Evolutionary conservation across 2,113 vertebrate genomes (phyloP).

Genomic region (Chaenogobius annularis): DNA sequence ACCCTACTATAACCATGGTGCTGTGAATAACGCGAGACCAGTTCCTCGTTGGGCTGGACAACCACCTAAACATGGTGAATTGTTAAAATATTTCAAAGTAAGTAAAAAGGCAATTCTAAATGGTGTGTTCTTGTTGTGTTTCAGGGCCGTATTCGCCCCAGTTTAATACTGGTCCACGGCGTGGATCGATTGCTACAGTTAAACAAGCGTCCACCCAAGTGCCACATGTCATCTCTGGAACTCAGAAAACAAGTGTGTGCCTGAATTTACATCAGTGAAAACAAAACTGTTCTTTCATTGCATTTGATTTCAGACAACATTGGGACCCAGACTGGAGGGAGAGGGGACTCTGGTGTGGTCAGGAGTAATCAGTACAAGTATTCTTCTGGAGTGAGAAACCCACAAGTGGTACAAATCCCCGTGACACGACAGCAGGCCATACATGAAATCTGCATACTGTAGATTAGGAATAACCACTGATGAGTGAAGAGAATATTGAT

Average conservation of each 20-base stretch:
- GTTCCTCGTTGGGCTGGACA: slow-evolving; percentile 85
- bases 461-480: background rate
- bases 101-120: background rate
- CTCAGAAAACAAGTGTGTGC: slow-evolving; percentile 85
- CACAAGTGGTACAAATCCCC: slow-evolving; percentile 68
- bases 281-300: background rate
- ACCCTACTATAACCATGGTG: slow-evolving; percentile 81
- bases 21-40: slow-evolving; percentile 69
- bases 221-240: slow-evolving; percentile 73
- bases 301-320: slow-evolving; percentile 81
- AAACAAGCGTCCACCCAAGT: slow-evolving; percentile 88
- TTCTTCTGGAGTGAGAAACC: slow-evolving; percentile 75
- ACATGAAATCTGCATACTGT: background rate
- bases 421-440: slow-evolving; percentile 76
- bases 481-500: background rate
- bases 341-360: slow-evolving; percentile 60
- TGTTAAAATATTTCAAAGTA: background rate
- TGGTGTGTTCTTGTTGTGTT: slow-evolving; percentile 23
- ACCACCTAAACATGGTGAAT: slow-evolving; percentile 83
- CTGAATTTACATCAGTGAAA: background rate
- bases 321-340: slow-evolving; percentile 86
- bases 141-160: slow-evolving; percentile 75
- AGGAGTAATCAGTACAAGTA: slow-evolving; percentile 83
- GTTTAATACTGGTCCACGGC: slow-evolving; percentile 66
- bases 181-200: slow-evolving; percentile 79